A percentile compares a stretch with the other conserved stretches of the same genome.
Evolutionary conservation across 2,113 vertebrate species (phyloP).

Genomic region (Himantopus leucocephalus): DNA sequence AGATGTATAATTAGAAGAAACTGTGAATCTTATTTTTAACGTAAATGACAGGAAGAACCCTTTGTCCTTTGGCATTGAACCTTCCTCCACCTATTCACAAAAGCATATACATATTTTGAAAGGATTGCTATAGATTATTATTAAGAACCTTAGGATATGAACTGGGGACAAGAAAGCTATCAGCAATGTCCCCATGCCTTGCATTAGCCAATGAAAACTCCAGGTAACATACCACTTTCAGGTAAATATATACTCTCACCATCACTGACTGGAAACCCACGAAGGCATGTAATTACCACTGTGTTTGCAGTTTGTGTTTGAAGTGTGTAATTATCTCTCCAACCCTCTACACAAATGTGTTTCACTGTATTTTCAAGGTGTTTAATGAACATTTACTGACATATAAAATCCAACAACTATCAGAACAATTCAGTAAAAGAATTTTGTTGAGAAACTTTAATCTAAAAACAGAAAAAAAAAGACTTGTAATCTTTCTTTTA

Average conservation of each 20-base stretch:
- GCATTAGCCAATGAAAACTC: background rate
- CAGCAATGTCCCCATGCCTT: background rate
- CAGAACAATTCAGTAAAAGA: background rate
- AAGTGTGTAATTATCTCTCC: slow-evolving; percentile 47
- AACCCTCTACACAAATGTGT: background rate
- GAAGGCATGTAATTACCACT: slow-evolving; percentile 40
- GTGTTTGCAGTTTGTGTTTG: slow-evolving; percentile 11
- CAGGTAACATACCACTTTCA: background rate
- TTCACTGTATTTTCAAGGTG: background rate
- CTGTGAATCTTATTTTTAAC: background rate
- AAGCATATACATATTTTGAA: background rate
- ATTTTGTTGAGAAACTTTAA: background rate
- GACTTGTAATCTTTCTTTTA: background rate
- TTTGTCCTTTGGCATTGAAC: background rate
- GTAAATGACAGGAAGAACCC: background rate
- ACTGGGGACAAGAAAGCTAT: background rate
- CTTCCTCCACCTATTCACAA: background rate
- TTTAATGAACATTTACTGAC: slow-evolving; percentile 11
- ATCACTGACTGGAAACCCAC: background rate
- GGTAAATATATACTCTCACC: background rate
- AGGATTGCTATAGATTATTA: background rate
- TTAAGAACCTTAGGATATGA: background rate
- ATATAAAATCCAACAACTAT: background rate
- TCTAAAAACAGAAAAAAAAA: background rate
- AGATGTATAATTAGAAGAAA: background rate